Evolutionary conservation across 2,797 vertebrate species (phyloP).

Genomic region (Sphenodon punctatus): DNA sequence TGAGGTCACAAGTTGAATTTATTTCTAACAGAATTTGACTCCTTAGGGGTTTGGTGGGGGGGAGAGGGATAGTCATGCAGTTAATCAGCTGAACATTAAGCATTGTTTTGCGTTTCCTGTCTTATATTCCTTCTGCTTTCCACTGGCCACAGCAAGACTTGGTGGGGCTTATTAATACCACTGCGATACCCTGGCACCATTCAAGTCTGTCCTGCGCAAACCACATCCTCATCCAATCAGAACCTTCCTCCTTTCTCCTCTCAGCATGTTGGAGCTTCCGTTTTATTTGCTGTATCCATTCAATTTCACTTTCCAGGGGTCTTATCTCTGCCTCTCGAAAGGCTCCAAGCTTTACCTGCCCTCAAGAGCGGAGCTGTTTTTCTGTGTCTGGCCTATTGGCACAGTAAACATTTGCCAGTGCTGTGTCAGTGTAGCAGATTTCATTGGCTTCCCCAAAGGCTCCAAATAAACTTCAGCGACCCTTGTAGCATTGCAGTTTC

Average conservation of each 20-base stretch:
- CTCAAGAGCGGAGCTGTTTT: background rate
- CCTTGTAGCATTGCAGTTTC: too few relatives aligned
- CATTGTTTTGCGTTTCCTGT: slow-evolving; percentile 38
- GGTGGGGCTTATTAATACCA: background rate
- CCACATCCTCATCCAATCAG: background rate
- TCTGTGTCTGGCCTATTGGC: background rate
- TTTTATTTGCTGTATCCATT: background rate
- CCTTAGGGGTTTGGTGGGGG: background rate
- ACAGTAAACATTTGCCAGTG: background rate
- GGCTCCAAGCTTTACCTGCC: background rate
- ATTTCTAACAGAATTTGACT: background rate
- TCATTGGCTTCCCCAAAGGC: background rate
- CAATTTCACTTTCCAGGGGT: background rate
- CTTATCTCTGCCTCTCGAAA: background rate
- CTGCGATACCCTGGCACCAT: background rate
- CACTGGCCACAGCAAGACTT: background rate
- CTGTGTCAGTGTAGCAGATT: background rate
- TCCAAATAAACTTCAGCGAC: too few relatives aligned
- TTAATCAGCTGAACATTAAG: background rate
- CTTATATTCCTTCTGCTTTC: background rate
- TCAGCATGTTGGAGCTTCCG: background rate
- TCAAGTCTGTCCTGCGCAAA: background rate
- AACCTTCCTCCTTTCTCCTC: background rate
- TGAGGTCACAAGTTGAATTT: background rate
- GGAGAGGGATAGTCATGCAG: background rate